Evolutionary conservation across 2,797 vertebrate species (phyloP).

Genomic region (Notolepis coatsorum): DNA sequence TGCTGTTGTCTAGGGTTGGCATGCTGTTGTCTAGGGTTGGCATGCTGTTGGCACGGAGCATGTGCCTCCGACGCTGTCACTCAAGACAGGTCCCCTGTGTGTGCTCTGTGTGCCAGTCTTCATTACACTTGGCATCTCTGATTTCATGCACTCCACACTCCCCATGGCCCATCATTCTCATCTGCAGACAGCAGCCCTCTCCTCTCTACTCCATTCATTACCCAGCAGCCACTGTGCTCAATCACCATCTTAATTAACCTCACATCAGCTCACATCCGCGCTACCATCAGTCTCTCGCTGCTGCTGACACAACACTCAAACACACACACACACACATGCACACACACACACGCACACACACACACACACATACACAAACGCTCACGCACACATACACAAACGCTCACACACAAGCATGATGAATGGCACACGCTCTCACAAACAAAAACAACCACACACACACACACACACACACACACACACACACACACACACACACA

Average conservation of each 20-base stretch:
- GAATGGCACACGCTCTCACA: slow-evolving; percentile 17
- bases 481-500: slow-evolving; percentile 5
- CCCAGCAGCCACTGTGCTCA: slow-evolving; percentile 79
- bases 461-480: slow-evolving; percentile 22
- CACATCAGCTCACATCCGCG: slow-evolving; percentile 81
- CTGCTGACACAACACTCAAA: slow-evolving; percentile 52
- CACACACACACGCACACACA: neutral
- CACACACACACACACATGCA: neutral
- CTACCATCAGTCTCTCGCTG: slow-evolving; percentile 70
- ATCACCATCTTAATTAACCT: slow-evolving; percentile 85
- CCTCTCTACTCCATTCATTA: slow-evolving; percentile 79
- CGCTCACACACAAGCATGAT: too few species aligned
- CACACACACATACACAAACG: neutral
- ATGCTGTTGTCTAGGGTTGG: slow-evolving; percentile 69
- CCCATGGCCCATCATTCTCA: slow-evolving; percentile 89
- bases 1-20: slow-evolving; percentile 66
- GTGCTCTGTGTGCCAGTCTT: slow-evolving; percentile 87
- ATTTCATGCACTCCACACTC: slow-evolving; percentile 97
- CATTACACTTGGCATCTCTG: slow-evolving; percentile 98
- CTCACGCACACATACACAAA: slow-evolving; percentile 41
- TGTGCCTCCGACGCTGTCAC: slow-evolving; percentile 85
- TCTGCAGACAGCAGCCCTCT: slow-evolving; percentile 83
- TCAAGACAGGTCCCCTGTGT: slow-evolving; percentile 83
- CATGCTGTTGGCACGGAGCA: slow-evolving; percentile 70
- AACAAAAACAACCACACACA: slow-evolving; percentile 11